Percentiles rank a stretch among this genome's conserved stretches.
These are phyloP conservation scores for Perca schrenkii DNA, from an alignment of 2,113 vertebrate genomes.

Conservation along the genomic window DNA sequence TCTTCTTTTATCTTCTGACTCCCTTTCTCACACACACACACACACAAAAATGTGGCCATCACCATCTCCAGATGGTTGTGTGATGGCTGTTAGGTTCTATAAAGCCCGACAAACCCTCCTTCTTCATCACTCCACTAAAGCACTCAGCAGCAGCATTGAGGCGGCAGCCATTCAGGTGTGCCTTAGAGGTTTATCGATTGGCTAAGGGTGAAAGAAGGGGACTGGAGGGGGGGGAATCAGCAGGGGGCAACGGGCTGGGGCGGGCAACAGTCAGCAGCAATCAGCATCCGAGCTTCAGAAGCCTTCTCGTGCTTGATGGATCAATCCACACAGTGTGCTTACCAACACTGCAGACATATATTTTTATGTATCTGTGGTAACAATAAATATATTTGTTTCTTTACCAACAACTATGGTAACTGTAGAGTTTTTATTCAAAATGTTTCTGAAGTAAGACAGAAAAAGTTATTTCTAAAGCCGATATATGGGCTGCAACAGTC, in stretches of 20 bases:
- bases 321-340: slow-evolving; percentile 32
- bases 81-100: slow-evolving; percentile 48
- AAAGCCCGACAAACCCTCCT: slow-evolving; percentile 37
- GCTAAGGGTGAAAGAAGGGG: slow-evolving; percentile 36
- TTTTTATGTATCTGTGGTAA: background rate
- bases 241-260: slow-evolving; percentile 26
- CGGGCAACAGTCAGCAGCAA: slow-evolving; percentile 46
- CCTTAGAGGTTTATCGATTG: slow-evolving; percentile 66
- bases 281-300: slow-evolving; percentile 43
- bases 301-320: slow-evolving; percentile 37
- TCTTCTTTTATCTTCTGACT: too few species aligned
- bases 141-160: slow-evolving; percentile 33
- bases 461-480: background rate
- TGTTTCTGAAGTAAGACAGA: background rate
- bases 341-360: background rate
- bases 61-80: slow-evolving; percentile 52
- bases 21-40: too few species aligned
- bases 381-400: background rate
- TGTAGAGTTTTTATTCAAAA: slow-evolving; percentile 5
- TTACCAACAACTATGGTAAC: background rate
- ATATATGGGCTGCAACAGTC: too few species aligned
- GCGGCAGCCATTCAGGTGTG: slow-evolving; percentile 58
- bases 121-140: slow-evolving; percentile 54
- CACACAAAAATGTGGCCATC: too few species aligned
- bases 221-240: background rate